These are phyloP conservation scores for Petrolisthes manimaculis DNA, from an alignment of 2,888 invertebrate species.

Conservation along the genomic window DNA sequence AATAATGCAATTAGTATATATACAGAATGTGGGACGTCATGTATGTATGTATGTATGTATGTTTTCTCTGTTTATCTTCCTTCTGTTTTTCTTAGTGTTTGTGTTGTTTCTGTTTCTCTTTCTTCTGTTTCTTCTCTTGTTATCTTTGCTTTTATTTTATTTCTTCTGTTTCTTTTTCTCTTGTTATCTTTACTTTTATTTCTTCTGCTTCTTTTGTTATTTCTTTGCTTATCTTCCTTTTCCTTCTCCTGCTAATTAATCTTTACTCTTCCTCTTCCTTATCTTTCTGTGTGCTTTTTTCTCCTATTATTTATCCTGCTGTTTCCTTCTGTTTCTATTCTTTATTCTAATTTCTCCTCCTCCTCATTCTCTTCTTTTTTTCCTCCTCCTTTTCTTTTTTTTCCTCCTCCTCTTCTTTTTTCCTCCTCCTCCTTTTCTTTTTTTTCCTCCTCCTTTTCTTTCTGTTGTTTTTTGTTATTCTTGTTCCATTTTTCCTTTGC, in stretches of 20 bases:
- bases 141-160: background rate
- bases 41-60: background rate
- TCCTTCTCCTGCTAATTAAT: no score
- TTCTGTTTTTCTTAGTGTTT: background rate
- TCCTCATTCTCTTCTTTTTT: background rate
- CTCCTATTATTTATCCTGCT: background rate
- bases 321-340: background rate
- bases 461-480: constrained; percentile 3
- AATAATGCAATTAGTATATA: no score
- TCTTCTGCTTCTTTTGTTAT: background rate
- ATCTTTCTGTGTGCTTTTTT: no score
- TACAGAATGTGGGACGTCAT: background rate
- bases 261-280: no score
- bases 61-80: background rate
- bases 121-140: background rate
- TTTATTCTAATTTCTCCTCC: background rate
- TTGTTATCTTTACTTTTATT: no score
- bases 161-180: no score
- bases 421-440: background rate
- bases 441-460: background rate
- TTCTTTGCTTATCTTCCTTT: background rate
- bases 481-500: background rate
- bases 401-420: background rate
- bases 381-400: background rate
- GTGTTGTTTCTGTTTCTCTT: background rate